Percentiles rank a stretch among this genome's conserved stretches.
These are phyloP conservation scores for Propithecus coquereli DNA, from an alignment of 2,113 vertebrate species.

Conservation along the genomic window DNA sequence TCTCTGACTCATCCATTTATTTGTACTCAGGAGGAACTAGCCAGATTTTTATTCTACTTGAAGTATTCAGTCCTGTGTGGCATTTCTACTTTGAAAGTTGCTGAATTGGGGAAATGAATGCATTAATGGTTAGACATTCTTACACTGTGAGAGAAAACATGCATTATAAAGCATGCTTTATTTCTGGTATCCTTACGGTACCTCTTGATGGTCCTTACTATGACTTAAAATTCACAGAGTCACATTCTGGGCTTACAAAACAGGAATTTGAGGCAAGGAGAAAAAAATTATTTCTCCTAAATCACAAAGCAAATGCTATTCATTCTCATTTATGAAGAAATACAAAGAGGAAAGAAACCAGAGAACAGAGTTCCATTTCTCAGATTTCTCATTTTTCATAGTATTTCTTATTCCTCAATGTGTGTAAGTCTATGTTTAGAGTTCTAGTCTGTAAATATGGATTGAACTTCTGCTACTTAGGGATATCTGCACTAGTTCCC, in stretches of 20 bases:
- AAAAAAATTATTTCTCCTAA: background rate
- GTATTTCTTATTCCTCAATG: background rate
- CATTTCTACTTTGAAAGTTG: constrained; percentile 13
- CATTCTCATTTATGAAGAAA: background rate
- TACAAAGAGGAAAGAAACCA: background rate
- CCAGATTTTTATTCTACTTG: background rate
- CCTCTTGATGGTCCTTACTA: background rate
- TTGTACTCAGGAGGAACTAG: background rate
- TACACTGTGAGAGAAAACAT: background rate
- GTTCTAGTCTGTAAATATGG: background rate
- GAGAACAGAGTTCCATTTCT: background rate
- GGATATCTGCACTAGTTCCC: background rate
- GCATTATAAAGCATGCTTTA: background rate
- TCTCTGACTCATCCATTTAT: background rate
- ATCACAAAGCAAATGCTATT: constrained; percentile 2
- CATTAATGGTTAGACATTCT: background rate
- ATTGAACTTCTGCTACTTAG: background rate
- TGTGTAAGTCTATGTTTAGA: background rate
- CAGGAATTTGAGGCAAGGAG: background rate
- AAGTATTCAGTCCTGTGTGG: background rate
- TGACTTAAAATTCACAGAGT: constrained; percentile 9
- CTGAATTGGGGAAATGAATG: background rate
- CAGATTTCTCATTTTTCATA: background rate
- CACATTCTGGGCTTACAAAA: background rate
- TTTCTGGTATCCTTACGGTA: background rate